Base-by-base conservation (phyloP, 2,888 invertebrate genomes). In the Criorhina ranunculi region DNA sequence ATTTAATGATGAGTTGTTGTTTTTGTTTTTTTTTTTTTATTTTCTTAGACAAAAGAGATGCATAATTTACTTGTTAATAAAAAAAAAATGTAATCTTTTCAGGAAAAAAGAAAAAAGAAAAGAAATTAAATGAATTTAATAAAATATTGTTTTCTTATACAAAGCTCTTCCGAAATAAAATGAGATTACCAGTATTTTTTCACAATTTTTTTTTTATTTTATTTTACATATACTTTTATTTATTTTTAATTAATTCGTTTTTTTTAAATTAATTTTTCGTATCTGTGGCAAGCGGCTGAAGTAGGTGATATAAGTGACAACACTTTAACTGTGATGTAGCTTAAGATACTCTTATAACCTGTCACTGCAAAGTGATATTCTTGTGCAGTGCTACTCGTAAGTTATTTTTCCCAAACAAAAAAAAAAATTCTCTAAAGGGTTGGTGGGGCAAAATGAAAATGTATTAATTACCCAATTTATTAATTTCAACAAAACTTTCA, bases 161-260 rank as follows among this genome's bases (percentile, higher is more conserved):
- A 69, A n/a, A 69, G 69, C 69, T 78, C 72, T 78, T 78, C 64
- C 72, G 78, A 78, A 78, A 70, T 78, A 78, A 78, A 72, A 33
- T 44, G 51, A 72, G 64, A 53, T 49, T 46, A 57, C 64, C 46
- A 57, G 57, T 40, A 57, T 70, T 57, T 64, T 60, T 69, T 78
- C 35, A 59, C 24, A 59, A 59, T 62, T 44, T 60, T 55, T 17
- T 24, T 12, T 40, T 78, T 44, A 11, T 62, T 55, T 70, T 51
- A 11, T 29, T 51, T 62, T 33, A 1, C n/a, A n/a, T n/a, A n/a
- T n/a, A n/a, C n/a, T n/a, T n/a, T n/a, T n/a, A n/a, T n/a, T n/a
- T n/a, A 46, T 44, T 12, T 17, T 53, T 15, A 9, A 6, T 53
- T 33, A 9, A 9, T 66, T 29, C n/a, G 19, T 66, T 19, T 37